These are phyloP conservation scores for Dasysyrphus albostriatus DNA, from an alignment of 2,888 invertebrate species.

Conservation along the genomic window DNA sequence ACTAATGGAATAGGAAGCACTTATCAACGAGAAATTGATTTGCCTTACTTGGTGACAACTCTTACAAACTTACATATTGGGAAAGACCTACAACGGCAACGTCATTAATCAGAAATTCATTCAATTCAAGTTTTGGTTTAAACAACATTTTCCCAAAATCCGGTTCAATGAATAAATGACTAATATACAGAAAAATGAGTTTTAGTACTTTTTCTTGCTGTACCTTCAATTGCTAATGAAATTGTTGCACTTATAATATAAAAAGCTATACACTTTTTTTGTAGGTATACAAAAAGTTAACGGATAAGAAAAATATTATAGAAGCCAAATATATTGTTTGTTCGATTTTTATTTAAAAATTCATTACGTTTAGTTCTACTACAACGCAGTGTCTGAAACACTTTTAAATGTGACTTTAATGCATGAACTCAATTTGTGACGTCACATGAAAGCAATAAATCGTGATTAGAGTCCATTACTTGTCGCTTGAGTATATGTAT, in stretches of 20 bases:
- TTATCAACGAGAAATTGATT: neutral
- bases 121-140: neutral
- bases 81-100: conserved; percentile 31
- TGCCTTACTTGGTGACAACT: neutral
- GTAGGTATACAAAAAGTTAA: neutral
- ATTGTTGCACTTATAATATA: neutral
- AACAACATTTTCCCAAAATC: conserved; percentile 24
- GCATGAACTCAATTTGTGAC: neutral
- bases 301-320: neutral
- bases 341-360: neutral
- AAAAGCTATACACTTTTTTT: neutral
- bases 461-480: conserved; percentile 2
- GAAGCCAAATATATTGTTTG: neutral
- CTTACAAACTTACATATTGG: conserved; percentile 12
- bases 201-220: neutral
- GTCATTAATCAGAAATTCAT: neutral
- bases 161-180: conserved; percentile 29
- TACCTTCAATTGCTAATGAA: neutral
- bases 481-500: neutral
- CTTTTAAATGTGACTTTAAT: neutral
- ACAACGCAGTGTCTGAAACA: neutral
- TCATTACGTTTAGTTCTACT: neutral
- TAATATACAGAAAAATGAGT: neutral
- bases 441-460: neutral
- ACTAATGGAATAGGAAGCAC: conserved; percentile 9